phyloP scores from a whole-genome alignment of 2,888 invertebrate genomes.

The Brenthis ino region DNA sequence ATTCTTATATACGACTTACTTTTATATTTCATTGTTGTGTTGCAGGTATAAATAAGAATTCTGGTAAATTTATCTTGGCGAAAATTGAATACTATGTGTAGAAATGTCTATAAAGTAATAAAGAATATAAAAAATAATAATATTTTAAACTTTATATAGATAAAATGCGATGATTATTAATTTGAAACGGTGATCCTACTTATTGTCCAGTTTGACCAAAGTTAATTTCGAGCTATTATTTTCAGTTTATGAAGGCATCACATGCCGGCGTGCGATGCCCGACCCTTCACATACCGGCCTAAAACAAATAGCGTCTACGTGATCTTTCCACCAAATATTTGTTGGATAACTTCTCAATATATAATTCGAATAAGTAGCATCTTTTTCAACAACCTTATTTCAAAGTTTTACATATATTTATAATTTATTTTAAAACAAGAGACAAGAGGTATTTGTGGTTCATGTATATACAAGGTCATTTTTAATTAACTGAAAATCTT shows the following conservation, averaged over 20 bases:
- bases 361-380: neutral
- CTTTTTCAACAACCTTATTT: neutral
- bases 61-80: neutral
- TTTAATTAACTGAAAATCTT: no score
- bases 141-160: neutral
- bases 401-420: no score
- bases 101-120: no score
- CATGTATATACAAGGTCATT: no score
- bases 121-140: no score
- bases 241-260: slow-evolving; percentile 40
- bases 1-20: slow-evolving; percentile 10
- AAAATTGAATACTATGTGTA: no score
- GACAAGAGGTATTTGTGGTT: no score
- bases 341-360: slow-evolving; percentile 14
- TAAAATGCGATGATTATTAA: neutral
- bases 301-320: slow-evolving; percentile 26
- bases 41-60: slow-evolving; percentile 6
- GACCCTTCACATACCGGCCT: slow-evolving; percentile 26
- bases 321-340: slow-evolving; percentile 11
- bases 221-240: slow-evolving; percentile 40
- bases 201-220: slow-evolving; percentile 10
- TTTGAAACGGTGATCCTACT: neutral
- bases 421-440: no score
- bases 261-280: slow-evolving; percentile 26
- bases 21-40: slow-evolving; percentile 2